phyloP scores from a whole-genome alignment of 2,888 invertebrate genomes.

The Acronicta alni region DNA sequence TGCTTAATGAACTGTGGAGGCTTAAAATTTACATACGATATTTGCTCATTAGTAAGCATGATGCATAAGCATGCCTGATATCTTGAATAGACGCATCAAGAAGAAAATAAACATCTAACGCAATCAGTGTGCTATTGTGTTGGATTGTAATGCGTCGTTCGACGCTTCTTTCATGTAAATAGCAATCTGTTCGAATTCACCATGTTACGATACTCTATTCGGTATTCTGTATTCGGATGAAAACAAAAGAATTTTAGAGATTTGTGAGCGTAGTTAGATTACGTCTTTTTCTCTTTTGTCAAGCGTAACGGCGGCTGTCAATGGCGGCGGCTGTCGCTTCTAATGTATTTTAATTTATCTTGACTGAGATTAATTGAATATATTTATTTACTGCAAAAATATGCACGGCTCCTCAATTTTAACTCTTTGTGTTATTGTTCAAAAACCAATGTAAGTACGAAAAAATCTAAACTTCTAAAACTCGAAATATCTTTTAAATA shows the following conservation, averaged over 20 bases:
- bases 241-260: slow-evolving; percentile 54
- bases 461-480: slow-evolving; percentile 48
- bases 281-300: slow-evolving; percentile 50
- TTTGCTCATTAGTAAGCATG: slow-evolving; percentile 13
- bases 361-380: slow-evolving; percentile 42
- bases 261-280: slow-evolving; percentile 53
- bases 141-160: slow-evolving; percentile 12
- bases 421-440: slow-evolving; percentile 41
- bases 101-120: slow-evolving; percentile 31
- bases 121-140: slow-evolving; percentile 45
- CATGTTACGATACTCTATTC: slow-evolving; percentile 20
- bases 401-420: slow-evolving; percentile 25
- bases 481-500: slow-evolving; percentile 51
- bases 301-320: slow-evolving; percentile 48
- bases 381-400: slow-evolving; percentile 44
- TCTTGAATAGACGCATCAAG: slow-evolving; percentile 27
- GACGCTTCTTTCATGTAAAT: slow-evolving; percentile 29
- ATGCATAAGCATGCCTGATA: slow-evolving; percentile 15
- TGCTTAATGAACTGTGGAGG: not conserved
- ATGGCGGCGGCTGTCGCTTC: slow-evolving; percentile 47
- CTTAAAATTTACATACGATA: not conserved
- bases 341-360: slow-evolving; percentile 55
- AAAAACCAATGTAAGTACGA: slow-evolving; percentile 46
- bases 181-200: slow-evolving; percentile 28
- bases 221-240: slow-evolving; percentile 23